phyloP scores from a whole-genome alignment of 2,113 vertebrate species.

The Sprattus sprattus region DNA sequence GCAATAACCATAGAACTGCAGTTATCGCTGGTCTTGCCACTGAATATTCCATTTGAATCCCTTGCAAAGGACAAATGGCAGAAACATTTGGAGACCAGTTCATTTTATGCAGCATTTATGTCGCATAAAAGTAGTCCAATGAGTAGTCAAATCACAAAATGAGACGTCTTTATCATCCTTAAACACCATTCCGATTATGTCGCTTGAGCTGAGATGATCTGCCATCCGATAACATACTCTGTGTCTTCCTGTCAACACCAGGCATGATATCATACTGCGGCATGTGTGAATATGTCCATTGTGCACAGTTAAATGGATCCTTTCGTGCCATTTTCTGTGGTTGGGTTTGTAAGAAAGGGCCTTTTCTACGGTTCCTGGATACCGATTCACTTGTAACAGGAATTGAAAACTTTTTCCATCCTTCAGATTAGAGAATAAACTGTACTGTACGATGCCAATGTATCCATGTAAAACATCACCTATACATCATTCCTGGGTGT shows the following conservation, averaged over 20 bases:
- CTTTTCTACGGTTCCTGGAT: not conserved
- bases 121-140: not conserved
- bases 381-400: not conserved
- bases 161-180: conserved; percentile 52
- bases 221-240: conserved; percentile 58
- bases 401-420: not conserved
- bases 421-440: not conserved
- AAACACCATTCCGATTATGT: conserved; percentile 43
- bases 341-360: conserved; percentile 4
- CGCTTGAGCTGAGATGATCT: conserved; percentile 41
- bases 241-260: conserved; percentile 51
- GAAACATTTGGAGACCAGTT: not conserved
- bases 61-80: not conserved
- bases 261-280: conserved; percentile 55
- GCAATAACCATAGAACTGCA: not conserved
- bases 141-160: conserved; percentile 29
- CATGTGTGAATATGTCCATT: conserved; percentile 54
- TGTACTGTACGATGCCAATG: not conserved
- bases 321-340: conserved; percentile 38
- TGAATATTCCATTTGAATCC: not conserved
- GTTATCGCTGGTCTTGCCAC: not conserved
- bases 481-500: not conserved
- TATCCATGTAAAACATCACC: not conserved
- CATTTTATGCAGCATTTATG: not conserved
- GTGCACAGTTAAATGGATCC: conserved; percentile 35